phyloP scores from a whole-genome alignment of 2,113 vertebrate species.

The Zapus hudsonius region DNA sequence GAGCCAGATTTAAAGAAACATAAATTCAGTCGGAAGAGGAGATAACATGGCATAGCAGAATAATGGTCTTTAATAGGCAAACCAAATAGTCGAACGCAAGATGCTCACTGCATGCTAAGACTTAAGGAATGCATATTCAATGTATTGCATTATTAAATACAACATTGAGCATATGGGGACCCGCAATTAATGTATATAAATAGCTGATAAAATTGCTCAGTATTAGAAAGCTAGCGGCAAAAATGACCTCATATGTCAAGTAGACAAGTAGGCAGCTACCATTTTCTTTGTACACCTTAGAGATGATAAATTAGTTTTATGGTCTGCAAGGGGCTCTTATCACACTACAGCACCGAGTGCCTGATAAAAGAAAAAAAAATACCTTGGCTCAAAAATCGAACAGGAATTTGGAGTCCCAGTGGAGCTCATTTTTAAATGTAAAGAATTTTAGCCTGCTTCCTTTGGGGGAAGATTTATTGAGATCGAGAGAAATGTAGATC shows the following conservation, averaged over 20 bases:
- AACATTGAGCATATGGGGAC: constrained; percentile 89
- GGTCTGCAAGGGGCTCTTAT: constrained; percentile 89
- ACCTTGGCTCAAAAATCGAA: constrained; percentile 88
- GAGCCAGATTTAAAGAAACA: constrained; percentile 85
- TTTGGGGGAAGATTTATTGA: constrained; percentile 87
- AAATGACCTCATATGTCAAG: constrained; percentile 92
- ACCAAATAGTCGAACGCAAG: constrained; percentile 88
- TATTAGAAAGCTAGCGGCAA: constrained; percentile 91
- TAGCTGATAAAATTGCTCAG: constrained; percentile 90
- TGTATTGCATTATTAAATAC: constrained; percentile 89
- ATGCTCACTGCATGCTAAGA: constrained; percentile 85
- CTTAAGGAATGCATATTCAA: constrained; percentile 89
- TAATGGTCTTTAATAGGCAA: constrained; percentile 87
- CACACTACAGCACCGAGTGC: constrained; percentile 89
- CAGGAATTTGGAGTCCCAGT: constrained; percentile 87
- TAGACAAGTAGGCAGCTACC: constrained; percentile 90
- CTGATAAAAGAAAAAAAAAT: constrained; percentile 90
- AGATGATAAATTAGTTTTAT: constrained; percentile 92
- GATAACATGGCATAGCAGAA: constrained; percentile 80
- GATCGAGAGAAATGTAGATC: constrained; percentile 85
- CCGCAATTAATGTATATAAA: constrained; percentile 92
- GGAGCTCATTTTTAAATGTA: constrained; percentile 87
- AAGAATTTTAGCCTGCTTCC: constrained; percentile 88
- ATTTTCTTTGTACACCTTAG: constrained; percentile 91
- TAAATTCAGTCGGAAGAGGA: constrained; percentile 77